Evolutionary conservation across 2,888 invertebrate species (phyloP), one percentile per base, ranked within the genome.

Genomic region (Rosalia funebris): DNA sequence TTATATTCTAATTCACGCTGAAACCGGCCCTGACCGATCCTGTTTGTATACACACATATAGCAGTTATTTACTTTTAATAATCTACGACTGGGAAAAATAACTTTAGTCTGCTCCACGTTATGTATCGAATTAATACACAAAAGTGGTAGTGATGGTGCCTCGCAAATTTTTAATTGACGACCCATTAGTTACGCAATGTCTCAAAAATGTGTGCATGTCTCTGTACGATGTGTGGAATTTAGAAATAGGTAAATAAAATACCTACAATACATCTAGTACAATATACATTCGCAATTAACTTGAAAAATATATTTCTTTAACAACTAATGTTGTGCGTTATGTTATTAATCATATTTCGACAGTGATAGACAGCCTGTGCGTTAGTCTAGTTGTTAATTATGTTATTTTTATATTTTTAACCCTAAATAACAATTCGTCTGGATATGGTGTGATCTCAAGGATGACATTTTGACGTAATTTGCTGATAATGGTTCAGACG

Each of bases 311-410:
- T 17, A 17, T 11, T 20, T n/a, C 17, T 17, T 9, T 36, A 17
- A 50, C 16, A 39, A 25, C 39, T 39, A 50, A 25, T 39, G 9
- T 20, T 39, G 17, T 10, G 50, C n/a, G n/a, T n/a, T n/a, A n/a
- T n/a, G 50, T 50, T 50, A 50, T 50, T 50, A 39, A 50, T 50
- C 39, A 50, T 9, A 17, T 20, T 39, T n/a, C 7, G 50, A 50
- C 50, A 20, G 37, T 50, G 50, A 50, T 25, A 14, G 50, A 39
- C 39, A 50, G 25, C 7, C 9, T 14, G 11, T 4, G 15, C 14
- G 9, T 14, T 11, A 34, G 10, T 34, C 2, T 34, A 11, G 34
- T 2, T 7, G 25, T 7, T 25, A 25, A 25, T 25, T n/a, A 34
- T n/a, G 3, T 34, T 11, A 34, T 34, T 11, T 34, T 34, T 11